These are phyloP conservation scores for Pachypeltis micranthus DNA, from an alignment of 1,140 invertebrate species.

Conservation along the genomic window DNA sequence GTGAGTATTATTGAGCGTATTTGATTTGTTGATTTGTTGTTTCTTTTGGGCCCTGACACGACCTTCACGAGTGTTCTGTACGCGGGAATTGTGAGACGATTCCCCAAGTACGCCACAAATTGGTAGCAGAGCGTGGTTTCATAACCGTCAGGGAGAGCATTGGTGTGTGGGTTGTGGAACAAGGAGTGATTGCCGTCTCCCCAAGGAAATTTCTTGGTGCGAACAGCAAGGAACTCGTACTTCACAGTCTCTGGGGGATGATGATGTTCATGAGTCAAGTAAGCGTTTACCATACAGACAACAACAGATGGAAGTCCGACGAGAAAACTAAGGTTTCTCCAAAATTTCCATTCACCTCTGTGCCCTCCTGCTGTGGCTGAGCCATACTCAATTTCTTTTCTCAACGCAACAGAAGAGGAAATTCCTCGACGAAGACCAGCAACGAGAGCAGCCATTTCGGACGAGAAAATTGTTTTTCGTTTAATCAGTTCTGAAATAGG, in stretches of 20 bases:
- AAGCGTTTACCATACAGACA: conserved; percentile 56
- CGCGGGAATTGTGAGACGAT: no score
- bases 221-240: conserved; percentile 44
- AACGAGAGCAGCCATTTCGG: background rate
- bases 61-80: no score
- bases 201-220: conserved; percentile 46
- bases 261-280: conserved; percentile 42
- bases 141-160: conserved; percentile 46
- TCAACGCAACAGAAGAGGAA: background rate
- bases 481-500: no score
- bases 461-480: no score
- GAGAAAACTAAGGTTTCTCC: conserved; percentile 60
- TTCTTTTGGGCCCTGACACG: no score
- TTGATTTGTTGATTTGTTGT: no score
- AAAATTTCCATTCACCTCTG: conserved; percentile 41
- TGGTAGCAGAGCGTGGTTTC: conserved; percentile 36
- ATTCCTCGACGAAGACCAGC: background rate
- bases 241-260: conserved; percentile 38
- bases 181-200: conserved; percentile 47
- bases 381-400: background rate
- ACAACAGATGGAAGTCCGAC: conserved; percentile 56
- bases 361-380: conserved; percentile 11
- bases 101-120: no score
- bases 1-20: no score
- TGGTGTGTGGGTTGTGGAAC: conserved; percentile 45